Percentiles rank a stretch among this genome's conserved stretches.
phyloP scores from a whole-genome alignment of 2,113 vertebrate species.

The Dasypus novemcinctus region DNA sequence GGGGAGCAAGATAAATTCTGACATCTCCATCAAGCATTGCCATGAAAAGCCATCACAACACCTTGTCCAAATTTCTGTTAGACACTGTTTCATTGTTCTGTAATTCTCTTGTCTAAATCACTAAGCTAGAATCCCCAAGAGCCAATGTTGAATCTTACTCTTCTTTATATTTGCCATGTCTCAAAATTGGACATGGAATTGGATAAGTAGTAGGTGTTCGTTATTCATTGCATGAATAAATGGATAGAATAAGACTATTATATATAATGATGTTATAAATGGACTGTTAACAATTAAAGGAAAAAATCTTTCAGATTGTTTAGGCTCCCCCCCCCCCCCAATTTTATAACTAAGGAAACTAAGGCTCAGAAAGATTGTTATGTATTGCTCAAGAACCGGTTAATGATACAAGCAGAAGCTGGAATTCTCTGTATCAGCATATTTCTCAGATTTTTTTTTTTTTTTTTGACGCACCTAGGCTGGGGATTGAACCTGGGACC shows the following conservation, averaged over 20 bases:
- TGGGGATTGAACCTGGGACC: too few relatives aligned
- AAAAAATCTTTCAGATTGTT: not conserved
- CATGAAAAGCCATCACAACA: not conserved
- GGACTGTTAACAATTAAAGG: not conserved
- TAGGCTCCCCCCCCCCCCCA: not conserved
- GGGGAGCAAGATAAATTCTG: not conserved
- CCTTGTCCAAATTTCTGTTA: not conserved
- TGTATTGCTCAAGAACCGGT: conserved; percentile 26
- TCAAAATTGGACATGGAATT: not conserved
- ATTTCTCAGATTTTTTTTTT: not conserved
- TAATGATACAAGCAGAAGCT: conserved; percentile 41
- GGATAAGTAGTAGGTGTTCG: not conserved
- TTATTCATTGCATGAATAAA: conserved; percentile 2
- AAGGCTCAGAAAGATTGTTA: conserved; percentile 16
- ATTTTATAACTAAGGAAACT: not conserved
- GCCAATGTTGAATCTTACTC: not conserved
- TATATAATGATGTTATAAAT: not conserved
- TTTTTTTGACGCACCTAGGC: too few relatives aligned
- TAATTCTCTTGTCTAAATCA: not conserved
- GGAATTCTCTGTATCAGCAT: not conserved
- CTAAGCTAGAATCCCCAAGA: not conserved
- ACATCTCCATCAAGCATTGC: not conserved
- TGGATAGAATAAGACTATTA: not conserved
- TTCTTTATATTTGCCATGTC: not conserved
- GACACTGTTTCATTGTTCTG: not conserved